A percentile compares a stretch with the other conserved stretches of the same genome.
Conservation (phyloP, 1,140 invertebrate species). For the Halotydeus destructor region DNA sequence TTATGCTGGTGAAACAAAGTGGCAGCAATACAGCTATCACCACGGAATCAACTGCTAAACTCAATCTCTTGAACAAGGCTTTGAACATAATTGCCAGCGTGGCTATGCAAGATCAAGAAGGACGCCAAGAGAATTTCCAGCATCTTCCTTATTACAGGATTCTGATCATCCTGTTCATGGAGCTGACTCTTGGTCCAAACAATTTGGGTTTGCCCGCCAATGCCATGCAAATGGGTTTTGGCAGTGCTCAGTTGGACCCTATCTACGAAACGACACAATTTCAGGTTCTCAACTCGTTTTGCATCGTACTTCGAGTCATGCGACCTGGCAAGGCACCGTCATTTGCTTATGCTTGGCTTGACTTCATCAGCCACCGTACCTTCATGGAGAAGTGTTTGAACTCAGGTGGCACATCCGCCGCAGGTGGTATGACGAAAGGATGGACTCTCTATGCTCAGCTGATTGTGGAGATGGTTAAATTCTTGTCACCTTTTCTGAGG, state of each 20-base stretch:
- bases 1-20: constrained; percentile 80
- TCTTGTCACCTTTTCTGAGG: constrained; percentile 81
- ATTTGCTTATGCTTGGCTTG: constrained; percentile 95
- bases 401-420: background rate
- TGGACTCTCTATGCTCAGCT: constrained; percentile 50
- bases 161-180: constrained; percentile 89
- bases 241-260: constrained; percentile 38
- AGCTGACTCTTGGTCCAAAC: constrained; percentile 41
- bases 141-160: constrained; percentile 93
- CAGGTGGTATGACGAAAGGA: constrained; percentile 19
- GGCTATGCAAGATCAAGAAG: constrained; percentile 81
- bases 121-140: constrained; percentile 61
- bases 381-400: constrained; percentile 44
- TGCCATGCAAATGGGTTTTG: constrained; percentile 1
- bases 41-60: constrained; percentile 72
- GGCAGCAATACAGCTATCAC: constrained; percentile 39
- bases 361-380: constrained; percentile 82
- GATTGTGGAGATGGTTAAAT: constrained; percentile 85
- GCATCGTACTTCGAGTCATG: constrained; percentile 70
- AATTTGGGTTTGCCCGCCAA: constrained; percentile 11
- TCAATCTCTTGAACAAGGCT: constrained; percentile 86
- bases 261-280: constrained; percentile 77
- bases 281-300: constrained; percentile 39
- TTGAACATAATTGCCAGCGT: constrained; percentile 87
- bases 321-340: constrained; percentile 83